Evolutionary conservation across 2,113 vertebrate genomes (phyloP).

Genomic region (Lanius ludovicianus): DNA sequence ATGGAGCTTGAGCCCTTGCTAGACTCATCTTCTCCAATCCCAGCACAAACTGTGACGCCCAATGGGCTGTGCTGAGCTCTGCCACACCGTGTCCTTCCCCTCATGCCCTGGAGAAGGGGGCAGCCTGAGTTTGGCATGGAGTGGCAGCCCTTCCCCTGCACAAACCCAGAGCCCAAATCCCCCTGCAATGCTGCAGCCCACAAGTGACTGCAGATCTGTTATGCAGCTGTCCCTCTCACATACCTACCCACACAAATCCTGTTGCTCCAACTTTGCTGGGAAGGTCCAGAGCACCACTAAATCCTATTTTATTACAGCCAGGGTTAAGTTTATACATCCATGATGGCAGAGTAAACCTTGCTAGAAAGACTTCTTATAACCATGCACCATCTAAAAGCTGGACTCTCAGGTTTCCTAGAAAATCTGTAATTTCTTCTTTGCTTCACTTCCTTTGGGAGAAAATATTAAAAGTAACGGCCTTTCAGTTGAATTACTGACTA

Average conservation of each 20-base stretch:
- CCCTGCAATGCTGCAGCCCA: not conserved
- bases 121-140: not conserved
- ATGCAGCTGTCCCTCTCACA: conserved; percentile 3
- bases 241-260: conserved; percentile 43
- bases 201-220: not conserved
- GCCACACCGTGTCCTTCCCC: rapidly evolving
- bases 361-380: not conserved
- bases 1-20: not conserved
- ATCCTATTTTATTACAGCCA: not conserved
- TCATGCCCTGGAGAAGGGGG: not conserved
- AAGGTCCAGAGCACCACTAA: not conserved
- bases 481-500: not conserved
- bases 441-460: not conserved
- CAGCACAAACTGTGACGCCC: not conserved
- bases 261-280: not conserved
- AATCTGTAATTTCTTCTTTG: not conserved
- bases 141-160: not conserved
- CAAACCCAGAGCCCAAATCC: not conserved
- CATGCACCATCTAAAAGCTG: not conserved
- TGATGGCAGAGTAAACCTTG: not conserved
- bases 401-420: not conserved
- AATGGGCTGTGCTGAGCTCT: not conserved
- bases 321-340: not conserved
- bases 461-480: not conserved
- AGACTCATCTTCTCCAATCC: not conserved